phyloP scores from a whole-genome alignment of 2,113 vertebrate genomes.

The Bagarius yarrelli region DNA sequence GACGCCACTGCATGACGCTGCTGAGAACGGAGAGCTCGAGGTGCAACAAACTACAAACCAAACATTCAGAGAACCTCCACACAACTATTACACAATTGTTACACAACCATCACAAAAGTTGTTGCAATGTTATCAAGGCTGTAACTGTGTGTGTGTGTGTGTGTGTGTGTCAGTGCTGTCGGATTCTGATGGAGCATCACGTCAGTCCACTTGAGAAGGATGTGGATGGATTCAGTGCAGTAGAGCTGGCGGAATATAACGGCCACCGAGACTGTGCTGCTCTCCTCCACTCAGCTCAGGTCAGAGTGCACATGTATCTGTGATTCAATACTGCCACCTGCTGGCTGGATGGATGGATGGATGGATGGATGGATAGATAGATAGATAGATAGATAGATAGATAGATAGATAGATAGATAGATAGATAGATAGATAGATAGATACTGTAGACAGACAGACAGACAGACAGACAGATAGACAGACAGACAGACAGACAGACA shows the following conservation, averaged over 20 bases:
- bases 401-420: no score
- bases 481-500: no score
- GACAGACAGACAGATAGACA: no score
- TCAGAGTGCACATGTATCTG: slow-evolving; percentile 4
- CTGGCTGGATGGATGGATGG: background rate
- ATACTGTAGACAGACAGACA: no score
- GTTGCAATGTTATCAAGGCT: no score
- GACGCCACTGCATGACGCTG: slow-evolving; percentile 82
- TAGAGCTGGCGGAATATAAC: slow-evolving; percentile 79
- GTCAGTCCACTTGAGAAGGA: slow-evolving; percentile 71
- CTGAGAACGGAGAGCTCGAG: slow-evolving; percentile 82
- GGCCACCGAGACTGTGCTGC: slow-evolving; percentile 76
- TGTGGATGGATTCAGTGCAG: slow-evolving; percentile 75
- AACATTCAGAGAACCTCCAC: background rate
- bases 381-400: no score
- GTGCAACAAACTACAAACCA: slow-evolving; percentile 51
- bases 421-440: no score
- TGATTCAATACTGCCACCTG: slow-evolving; percentile 6
- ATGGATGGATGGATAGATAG: no score
- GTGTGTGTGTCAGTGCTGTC: slow-evolving; percentile 72
- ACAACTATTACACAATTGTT: no score
- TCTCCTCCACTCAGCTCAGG: slow-evolving; percentile 69
- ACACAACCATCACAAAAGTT: no score
- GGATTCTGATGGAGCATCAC: slow-evolving; percentile 70
- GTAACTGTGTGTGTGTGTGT: background rate